Evolutionary conservation across 2,888 invertebrate species (phyloP).

Genomic region (Plusia festucae): DNA sequence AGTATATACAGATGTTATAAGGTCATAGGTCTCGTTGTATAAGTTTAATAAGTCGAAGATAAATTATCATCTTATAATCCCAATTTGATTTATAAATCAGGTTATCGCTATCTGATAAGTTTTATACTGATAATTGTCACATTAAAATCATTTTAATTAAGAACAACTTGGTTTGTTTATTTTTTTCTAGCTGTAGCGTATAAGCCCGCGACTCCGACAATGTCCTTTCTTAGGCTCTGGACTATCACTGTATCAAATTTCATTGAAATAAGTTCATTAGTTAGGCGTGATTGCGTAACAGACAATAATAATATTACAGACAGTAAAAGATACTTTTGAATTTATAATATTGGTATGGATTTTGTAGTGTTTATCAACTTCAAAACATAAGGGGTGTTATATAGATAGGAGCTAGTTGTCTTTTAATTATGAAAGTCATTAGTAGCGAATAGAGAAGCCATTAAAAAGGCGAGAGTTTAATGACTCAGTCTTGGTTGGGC

Average conservation of each 20-base stretch:
- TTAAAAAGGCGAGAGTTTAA: conserved; percentile 26
- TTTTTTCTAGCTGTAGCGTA: no score
- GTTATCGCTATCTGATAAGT: not conserved
- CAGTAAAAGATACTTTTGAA: no score
- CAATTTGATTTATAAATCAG: conserved; percentile 1
- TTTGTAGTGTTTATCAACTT: not conserved
- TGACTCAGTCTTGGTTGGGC: conserved; percentile 16
- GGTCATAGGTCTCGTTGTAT: not conserved
- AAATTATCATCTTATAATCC: conserved; percentile 1
- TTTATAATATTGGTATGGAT: no score
- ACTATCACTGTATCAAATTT: no score
- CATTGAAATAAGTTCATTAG: no score
- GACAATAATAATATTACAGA: no score
- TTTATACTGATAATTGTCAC: not conserved
- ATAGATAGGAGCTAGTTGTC: not conserved
- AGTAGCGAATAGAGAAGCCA: conserved; percentile 30
- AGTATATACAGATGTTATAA: not conserved
- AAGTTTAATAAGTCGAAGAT: not conserved
- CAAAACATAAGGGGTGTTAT: not conserved
- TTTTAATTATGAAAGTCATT: conserved; percentile 17
- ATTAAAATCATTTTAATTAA: conserved; percentile 4
- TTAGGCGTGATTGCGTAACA: no score
- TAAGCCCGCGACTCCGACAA: no score
- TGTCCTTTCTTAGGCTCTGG: no score
- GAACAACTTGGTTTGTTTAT: not conserved